Percentiles rank a stretch among this genome's conserved stretches.
phyloP scores from a whole-genome alignment of 2,888 invertebrate genomes.

The Pimpla rufipes region DNA sequence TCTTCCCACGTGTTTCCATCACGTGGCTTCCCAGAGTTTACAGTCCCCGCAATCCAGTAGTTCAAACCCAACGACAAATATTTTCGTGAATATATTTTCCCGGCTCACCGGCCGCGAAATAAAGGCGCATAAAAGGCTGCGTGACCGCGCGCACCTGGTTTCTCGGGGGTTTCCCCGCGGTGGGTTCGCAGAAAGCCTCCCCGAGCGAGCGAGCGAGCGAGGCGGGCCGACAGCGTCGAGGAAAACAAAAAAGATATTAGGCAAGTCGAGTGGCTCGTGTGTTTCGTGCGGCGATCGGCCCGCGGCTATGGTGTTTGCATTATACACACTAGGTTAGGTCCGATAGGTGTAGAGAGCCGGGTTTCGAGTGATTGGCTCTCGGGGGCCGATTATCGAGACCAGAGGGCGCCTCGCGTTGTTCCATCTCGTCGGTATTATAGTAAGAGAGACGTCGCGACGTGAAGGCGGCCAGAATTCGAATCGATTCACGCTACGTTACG shows the following conservation, averaged over 20 bases:
- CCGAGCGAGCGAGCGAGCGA: constrained; percentile 14
- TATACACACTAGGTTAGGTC: not conserved
- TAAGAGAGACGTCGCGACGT: constrained; percentile 16
- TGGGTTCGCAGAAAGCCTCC: not conserved
- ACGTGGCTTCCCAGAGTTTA: too few species aligned
- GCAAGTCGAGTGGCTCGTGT: constrained; percentile 11
- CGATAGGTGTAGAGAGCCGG: too few species aligned
- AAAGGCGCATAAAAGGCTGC: not conserved
- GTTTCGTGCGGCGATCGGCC: not conserved
- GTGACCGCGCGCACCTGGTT: constrained; percentile 12
- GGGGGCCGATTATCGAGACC: not conserved
- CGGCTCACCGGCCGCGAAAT: not conserved
- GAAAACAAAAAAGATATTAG: constrained; percentile 13
- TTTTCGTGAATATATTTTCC: not conserved
- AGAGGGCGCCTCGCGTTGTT: not conserved
- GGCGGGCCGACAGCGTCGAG: constrained; percentile 22
- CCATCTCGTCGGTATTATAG: too few species aligned
- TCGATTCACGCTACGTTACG: constrained; percentile 60
- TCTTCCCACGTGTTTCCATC: too few species aligned
- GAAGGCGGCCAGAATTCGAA: constrained; percentile 51
- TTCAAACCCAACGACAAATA: not conserved
- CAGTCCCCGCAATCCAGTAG: not conserved
- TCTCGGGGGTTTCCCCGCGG: constrained; percentile 6
- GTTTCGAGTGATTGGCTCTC: not conserved
- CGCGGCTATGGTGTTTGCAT: not conserved